Percentiles rank a stretch among this genome's conserved stretches.
phyloP scores from a whole-genome alignment of 2,113 vertebrate genomes.

The Pangasianodon hypophthalmus region DNA sequence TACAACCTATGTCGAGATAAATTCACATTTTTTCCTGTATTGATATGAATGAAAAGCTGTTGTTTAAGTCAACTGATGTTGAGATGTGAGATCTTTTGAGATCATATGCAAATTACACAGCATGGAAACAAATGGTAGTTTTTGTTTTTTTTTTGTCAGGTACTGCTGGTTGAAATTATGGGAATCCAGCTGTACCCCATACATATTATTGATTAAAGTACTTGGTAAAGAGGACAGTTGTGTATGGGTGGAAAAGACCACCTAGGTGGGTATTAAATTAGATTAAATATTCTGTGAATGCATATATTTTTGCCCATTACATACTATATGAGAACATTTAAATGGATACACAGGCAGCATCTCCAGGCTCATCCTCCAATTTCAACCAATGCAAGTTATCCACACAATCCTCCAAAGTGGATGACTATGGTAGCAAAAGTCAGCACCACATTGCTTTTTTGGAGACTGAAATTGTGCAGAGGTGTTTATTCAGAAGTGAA shows the following conservation, averaged over 20 bases:
- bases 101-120: background rate
- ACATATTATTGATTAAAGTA: slow-evolving; percentile 25
- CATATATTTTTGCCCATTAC: background rate
- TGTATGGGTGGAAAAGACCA: background rate
- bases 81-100: background rate
- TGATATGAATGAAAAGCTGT: background rate
- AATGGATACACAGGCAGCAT: background rate
- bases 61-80: background rate
- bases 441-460: slow-evolving; percentile 58
- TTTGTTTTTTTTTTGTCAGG: background rate
- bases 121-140: background rate
- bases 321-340: background rate
- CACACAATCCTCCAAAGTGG: slow-evolving; percentile 41
- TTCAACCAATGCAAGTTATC: slow-evolving; percentile 24
- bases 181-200: background rate
- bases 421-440: slow-evolving; percentile 49
- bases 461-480: slow-evolving; percentile 59
- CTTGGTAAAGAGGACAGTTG: background rate
- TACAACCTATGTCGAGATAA: background rate
- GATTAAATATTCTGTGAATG: slow-evolving; percentile 8
- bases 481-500: slow-evolving; percentile 66
- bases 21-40: background rate
- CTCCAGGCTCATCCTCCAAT: background rate
- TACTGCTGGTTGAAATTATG: background rate
- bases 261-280: background rate